These are phyloP conservation scores for Sycobia sp. DNA, from an alignment of 1,140 invertebrate genomes.

Conservation along the genomic window DNA sequence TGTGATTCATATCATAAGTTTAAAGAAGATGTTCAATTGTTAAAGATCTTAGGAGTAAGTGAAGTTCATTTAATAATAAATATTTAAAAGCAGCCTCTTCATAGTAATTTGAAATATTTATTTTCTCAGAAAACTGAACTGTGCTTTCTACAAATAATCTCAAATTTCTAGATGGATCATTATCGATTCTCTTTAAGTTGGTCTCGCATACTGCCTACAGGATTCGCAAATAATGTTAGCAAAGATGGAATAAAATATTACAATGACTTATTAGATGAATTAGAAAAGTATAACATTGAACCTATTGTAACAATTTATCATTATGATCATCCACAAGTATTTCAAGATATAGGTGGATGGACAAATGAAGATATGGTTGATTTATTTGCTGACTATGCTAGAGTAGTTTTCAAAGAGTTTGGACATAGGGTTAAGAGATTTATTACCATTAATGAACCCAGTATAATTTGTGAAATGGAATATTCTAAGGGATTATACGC, in stretches of 20 bases:
- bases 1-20: no score
- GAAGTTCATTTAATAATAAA: no score
- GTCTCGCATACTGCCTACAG: slow-evolving; percentile 65
- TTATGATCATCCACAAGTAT: slow-evolving; percentile 62
- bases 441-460: slow-evolving; percentile 61
- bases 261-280: slow-evolving; percentile 62
- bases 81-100: no score
- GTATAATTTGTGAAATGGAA: slow-evolving; percentile 48
- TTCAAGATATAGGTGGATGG: slow-evolving; percentile 69
- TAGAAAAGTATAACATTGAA: slow-evolving; percentile 61
- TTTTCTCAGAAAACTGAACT: no score
- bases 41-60: no score
- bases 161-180: slow-evolving; percentile 47
- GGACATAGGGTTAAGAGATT: slow-evolving; percentile 58
- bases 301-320: slow-evolving; percentile 64
- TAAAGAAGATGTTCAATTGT: no score
- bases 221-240: slow-evolving; percentile 63
- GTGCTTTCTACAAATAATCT: no score
- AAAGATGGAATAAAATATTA: slow-evolving; percentile 66
- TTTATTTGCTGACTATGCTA: slow-evolving; percentile 63
- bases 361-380: slow-evolving; percentile 64
- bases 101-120: no score
- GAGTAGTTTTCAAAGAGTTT: slow-evolving; percentile 58
- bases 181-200: slow-evolving; percentile 70
- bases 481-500: no score